Conservation (phyloP, 2,888 invertebrate genomes). For the Serrognathus titanus region DNA sequence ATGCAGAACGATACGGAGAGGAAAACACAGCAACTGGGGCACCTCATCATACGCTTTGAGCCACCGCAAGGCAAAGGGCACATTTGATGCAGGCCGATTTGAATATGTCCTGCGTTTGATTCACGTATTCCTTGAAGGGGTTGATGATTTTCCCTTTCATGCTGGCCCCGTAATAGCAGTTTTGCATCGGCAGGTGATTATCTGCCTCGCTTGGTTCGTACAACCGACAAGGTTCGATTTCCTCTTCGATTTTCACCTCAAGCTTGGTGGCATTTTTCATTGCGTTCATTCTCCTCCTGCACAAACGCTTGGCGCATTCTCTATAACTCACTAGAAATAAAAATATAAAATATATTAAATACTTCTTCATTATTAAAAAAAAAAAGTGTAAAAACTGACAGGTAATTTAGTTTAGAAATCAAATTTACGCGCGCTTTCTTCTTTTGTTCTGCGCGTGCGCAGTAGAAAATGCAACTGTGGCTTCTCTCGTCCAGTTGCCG, state of each 20-base stretch:
- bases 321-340: too few species aligned
- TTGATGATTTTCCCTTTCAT: constrained; percentile 11
- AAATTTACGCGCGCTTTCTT: neutral
- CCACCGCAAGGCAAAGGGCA: constrained; percentile 26
- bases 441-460: neutral
- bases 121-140: constrained; percentile 11
- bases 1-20: constrained; percentile 1
- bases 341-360: neutral
- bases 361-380: neutral
- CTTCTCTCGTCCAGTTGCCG: constrained; percentile 20
- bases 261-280: too few species aligned
- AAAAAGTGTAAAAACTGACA: neutral
- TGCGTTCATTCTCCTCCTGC: too few species aligned
- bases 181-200: constrained; percentile 9
- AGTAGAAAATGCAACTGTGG: constrained; percentile 10
- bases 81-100: constrained; percentile 27
- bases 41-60: constrained; percentile 21
- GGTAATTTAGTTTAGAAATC: neutral
- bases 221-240: neutral
- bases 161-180: constrained; percentile 6
- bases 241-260: neutral
- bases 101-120: constrained; percentile 5
- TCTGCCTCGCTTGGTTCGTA: constrained; percentile 14
- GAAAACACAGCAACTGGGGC: neutral
- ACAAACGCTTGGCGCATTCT: too few species aligned